phyloP scores from a whole-genome alignment of 2,113 vertebrate genomes.

The Indri indri region DNA sequence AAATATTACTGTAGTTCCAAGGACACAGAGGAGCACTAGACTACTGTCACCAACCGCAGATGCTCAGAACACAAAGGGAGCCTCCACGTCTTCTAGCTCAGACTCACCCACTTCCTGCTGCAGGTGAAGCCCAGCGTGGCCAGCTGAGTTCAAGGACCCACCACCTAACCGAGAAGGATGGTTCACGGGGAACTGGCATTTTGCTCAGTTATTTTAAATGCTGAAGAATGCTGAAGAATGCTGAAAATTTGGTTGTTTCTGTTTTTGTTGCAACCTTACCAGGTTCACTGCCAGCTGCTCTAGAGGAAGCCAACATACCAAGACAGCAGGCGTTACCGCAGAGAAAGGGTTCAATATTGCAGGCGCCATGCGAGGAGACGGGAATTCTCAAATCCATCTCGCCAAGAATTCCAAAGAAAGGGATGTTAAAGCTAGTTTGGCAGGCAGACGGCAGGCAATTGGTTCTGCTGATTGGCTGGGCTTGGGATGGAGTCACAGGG shows the following conservation, averaged over 20 bases:
- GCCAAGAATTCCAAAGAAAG: no score
- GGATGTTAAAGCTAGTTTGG: no score
- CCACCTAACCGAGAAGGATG: not conserved
- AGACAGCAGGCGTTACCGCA: no score
- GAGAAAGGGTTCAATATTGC: no score
- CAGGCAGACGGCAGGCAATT: no score
- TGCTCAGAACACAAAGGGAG: not conserved
- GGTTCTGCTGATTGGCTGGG: no score
- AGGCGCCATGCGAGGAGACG: no score
- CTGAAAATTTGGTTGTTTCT: not conserved
- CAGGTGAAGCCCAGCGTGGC: not conserved
- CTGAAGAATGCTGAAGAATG: not conserved
- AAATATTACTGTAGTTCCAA: not conserved
- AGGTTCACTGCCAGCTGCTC: no score
- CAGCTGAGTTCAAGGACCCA: not conserved
- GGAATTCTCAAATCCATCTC: no score
- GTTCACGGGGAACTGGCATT: not conserved
- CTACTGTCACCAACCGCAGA: accelerated
- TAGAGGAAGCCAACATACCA: no score
- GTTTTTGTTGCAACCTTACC: no score
- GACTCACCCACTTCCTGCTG: accelerated
- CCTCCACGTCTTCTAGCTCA: accelerated
- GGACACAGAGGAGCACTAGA: not conserved
- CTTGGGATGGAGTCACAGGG: no score
- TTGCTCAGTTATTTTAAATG: not conserved